Evolutionary conservation across 64 coral and sea anemone genomes (phyloP).

Genomic region (Pachyseris speciosa): DNA sequence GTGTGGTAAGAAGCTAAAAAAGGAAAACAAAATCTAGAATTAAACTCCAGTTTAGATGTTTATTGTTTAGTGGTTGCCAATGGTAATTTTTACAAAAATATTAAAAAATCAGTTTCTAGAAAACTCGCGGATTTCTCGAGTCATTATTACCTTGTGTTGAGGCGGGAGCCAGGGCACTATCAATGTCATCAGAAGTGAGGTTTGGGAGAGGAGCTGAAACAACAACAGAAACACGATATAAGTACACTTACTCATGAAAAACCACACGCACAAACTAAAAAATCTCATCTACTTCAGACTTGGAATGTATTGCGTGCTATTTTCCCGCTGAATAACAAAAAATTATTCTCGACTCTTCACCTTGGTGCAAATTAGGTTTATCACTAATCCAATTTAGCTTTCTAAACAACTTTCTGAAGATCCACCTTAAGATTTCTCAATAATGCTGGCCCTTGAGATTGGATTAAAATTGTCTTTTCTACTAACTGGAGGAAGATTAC

Average conservation of each 20-base stretch:
- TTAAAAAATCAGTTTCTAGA: neutral
- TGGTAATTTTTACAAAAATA: neutral
- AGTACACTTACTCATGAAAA: neutral
- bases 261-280: neutral
- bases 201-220: slow-evolving; percentile 95
- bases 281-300: neutral
- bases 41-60: neutral
- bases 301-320: neutral
- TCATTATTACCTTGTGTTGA: slow-evolving; percentile 39
- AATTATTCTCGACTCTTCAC: neutral
- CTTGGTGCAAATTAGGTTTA: neutral
- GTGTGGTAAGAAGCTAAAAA: slow-evolving; percentile 17
- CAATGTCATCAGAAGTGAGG: slow-evolving; percentile 98
- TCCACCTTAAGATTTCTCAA: neutral
- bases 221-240: slow-evolving; percentile 23
- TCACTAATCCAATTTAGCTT: neutral
- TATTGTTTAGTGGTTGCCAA: neutral
- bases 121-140: too few species aligned
- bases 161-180: slow-evolving; percentile 85
- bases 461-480: neutral
- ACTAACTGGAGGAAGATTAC: neutral
- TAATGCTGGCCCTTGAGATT: neutral
- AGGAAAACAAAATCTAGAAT: neutral
- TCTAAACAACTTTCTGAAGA: neutral
- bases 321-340: neutral